phyloP scores from a whole-genome alignment of 2,797 vertebrate genomes.

The Gymnodraco acuticeps region DNA sequence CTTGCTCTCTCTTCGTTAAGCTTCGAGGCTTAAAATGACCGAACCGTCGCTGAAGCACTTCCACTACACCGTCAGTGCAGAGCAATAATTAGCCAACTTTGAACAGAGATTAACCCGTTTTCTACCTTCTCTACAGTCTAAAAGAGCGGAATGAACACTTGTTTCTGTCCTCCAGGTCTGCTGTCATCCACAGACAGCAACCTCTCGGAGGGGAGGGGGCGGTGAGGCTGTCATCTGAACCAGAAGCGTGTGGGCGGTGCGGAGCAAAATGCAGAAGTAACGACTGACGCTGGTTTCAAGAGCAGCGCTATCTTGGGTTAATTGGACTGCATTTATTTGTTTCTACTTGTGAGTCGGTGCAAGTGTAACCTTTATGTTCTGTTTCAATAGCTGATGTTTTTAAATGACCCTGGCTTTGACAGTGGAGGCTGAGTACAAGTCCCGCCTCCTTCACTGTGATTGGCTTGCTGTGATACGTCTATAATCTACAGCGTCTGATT shows the following conservation, averaged over 20 bases:
- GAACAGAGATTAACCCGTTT: neutral
- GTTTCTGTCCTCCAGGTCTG: slow-evolving; percentile 46
- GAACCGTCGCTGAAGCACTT: neutral
- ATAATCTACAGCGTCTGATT: slow-evolving; percentile 40
- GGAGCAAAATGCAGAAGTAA: neutral
- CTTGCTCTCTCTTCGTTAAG: slow-evolving; percentile 19
- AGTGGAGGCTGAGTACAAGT: neutral
- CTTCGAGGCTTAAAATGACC: slow-evolving; percentile 46
- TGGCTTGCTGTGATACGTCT: slow-evolving; percentile 24
- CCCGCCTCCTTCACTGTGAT: slow-evolving; percentile 55
- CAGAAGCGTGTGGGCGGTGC: slow-evolving; percentile 54
- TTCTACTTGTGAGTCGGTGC: neutral
- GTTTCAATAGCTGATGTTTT: neutral
- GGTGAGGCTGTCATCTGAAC: slow-evolving; percentile 72
- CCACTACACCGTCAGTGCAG: neutral
- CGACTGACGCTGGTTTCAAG: neutral
- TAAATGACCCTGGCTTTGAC: no score
- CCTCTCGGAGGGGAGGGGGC: slow-evolving; percentile 61
- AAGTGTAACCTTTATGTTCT: neutral
- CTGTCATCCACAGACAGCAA: slow-evolving; percentile 70
- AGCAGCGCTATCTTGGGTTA: neutral
- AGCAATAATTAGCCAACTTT: neutral
- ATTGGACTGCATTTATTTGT: neutral
- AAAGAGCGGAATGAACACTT: slow-evolving; percentile 26
- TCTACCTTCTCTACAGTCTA: slow-evolving; percentile 23